These are phyloP conservation scores for Bergia puertoricense DNA, from an alignment of 92 coral and sea anemone genomes.

Conservation along the genomic window DNA sequence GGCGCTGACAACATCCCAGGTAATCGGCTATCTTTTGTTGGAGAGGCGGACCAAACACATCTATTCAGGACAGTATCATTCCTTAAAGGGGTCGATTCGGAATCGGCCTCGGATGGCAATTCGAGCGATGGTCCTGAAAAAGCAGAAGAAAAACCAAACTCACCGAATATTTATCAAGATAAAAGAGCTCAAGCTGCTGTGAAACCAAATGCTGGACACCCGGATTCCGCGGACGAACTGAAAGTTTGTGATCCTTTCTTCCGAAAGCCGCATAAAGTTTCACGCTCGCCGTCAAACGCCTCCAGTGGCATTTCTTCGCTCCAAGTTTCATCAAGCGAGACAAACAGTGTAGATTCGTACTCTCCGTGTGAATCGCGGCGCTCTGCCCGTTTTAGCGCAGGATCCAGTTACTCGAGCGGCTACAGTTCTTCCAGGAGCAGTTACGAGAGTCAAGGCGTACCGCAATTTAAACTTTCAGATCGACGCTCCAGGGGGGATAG, in stretches of 20 bases:
- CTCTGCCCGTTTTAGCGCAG: slow-evolving; percentile 68
- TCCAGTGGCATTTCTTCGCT: slow-evolving; percentile 82
- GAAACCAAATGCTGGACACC: slow-evolving; percentile 40
- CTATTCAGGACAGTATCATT: slow-evolving; percentile 69
- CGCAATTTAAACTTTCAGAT: not conserved
- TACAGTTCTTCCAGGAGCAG: slow-evolving; percentile 65
- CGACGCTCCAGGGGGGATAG: slow-evolving; percentile 49
- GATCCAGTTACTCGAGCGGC: slow-evolving; percentile 69
- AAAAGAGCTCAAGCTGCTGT: slow-evolving; percentile 46
- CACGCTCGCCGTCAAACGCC: slow-evolving; percentile 83
- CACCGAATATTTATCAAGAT: slow-evolving; percentile 41
- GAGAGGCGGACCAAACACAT: slow-evolving; percentile 50
- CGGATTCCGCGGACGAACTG: slow-evolving; percentile 77
- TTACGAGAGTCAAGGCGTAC: slow-evolving; percentile 49
- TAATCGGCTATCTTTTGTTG: slow-evolving; percentile 48
- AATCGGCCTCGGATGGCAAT: slow-evolving; percentile 75
- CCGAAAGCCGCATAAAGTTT: slow-evolving; percentile 47
- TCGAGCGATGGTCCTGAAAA: slow-evolving; percentile 43
- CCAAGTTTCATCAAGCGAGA: slow-evolving; percentile 85
- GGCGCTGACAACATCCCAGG: slow-evolving; percentile 34
- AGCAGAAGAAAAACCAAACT: not conserved
- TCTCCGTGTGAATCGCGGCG: slow-evolving; percentile 51
- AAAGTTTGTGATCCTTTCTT: slow-evolving; percentile 85
- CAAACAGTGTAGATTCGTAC: slow-evolving; percentile 84
- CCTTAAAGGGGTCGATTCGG: slow-evolving; percentile 69